These are phyloP conservation scores for Brenthis ino DNA, from an alignment of 2,888 invertebrate species.

Conservation along the genomic window DNA sequence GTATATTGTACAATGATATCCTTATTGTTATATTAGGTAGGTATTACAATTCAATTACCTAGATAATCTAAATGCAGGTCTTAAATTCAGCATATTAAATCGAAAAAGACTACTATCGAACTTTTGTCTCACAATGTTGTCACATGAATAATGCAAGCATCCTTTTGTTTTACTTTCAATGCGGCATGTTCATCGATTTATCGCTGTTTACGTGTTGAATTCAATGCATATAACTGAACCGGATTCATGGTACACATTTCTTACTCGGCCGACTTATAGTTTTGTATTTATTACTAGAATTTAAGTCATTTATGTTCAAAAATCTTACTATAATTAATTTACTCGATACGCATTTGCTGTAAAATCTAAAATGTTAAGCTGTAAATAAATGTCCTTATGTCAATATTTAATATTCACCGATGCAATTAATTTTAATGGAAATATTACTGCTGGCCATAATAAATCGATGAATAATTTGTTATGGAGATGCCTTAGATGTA, in stretches of 20 bases:
- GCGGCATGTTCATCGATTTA: constrained; percentile 52
- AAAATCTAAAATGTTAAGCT: constrained; percentile 7
- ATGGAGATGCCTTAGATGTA: constrained; percentile 27
- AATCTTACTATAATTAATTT: no score
- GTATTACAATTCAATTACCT: background rate
- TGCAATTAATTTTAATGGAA: constrained; percentile 25
- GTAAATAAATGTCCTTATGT: constrained; percentile 9
- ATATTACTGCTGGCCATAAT: constrained; percentile 13
- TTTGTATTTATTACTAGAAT: constrained; percentile 7
- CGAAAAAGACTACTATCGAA: constrained; percentile 11
- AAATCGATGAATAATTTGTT: constrained; percentile 17
- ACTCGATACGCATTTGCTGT: no score
- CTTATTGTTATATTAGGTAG: no score
- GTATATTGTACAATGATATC: no score
- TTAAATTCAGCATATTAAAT: constrained; percentile 11
- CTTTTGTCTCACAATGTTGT: constrained; percentile 32
- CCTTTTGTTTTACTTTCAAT: constrained; percentile 52
- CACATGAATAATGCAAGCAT: constrained; percentile 57
- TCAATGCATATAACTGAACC: constrained; percentile 38
- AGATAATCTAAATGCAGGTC: background rate
- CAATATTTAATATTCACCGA: constrained; percentile 19
- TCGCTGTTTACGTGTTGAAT: constrained; percentile 51
- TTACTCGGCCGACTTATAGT: constrained; percentile 25
- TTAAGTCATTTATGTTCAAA: background rate
- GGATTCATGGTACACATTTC: constrained; percentile 39